Evolutionary conservation across 2,888 invertebrate species (phyloP), one percentile per base, ranked within the genome.

Genomic region (Apoda limacodes): DNA sequence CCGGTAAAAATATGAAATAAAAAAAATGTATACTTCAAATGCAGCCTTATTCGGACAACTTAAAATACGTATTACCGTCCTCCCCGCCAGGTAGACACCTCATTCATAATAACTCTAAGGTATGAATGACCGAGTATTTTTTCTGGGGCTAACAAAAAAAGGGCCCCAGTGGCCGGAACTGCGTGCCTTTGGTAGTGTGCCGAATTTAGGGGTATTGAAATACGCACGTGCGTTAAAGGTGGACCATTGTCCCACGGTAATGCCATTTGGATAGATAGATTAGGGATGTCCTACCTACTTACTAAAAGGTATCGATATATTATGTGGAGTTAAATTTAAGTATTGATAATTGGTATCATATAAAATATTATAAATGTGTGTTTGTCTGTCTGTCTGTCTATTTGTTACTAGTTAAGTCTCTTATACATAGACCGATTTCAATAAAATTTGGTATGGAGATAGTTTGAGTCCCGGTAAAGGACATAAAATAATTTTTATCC

Each of bases 91-190:
- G 76, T 75, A 76, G 66, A 34, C 42, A 41, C 32, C 67, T 69
- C 70, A 74, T 61, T 55, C 58, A 55, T 43, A 40, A 38, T 34
- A n/a, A n/a, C 26, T 21, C 23, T 13, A 24, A 36, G 37, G 40
- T 55, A 64, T 71, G 69, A 74, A 75, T 75, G 75, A 69, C 59
- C 58, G 51, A 6, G 39, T 44, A 47, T 45, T 40, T 48, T 56
- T 54, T 40, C 20, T 22, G 13, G 10, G 27, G 9, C 17, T 19
- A 13, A 28, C 24, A 33, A 34, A 43, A 43, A 42, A 42, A 40
- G 31, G 42, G 46, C 43, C 37, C 37, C 35, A 30, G 36, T 39
- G 45, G 42, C 44, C 55, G 53, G 59, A 56, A 55, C 55, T 39
- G 5, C 5, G 17, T 34, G 42, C 42, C 50, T 53, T 48, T 55